Evolutionary conservation across 2,888 invertebrate species (phyloP), one percentile per base, ranked within the genome.

Genomic region (Alsophila aescularia): DNA sequence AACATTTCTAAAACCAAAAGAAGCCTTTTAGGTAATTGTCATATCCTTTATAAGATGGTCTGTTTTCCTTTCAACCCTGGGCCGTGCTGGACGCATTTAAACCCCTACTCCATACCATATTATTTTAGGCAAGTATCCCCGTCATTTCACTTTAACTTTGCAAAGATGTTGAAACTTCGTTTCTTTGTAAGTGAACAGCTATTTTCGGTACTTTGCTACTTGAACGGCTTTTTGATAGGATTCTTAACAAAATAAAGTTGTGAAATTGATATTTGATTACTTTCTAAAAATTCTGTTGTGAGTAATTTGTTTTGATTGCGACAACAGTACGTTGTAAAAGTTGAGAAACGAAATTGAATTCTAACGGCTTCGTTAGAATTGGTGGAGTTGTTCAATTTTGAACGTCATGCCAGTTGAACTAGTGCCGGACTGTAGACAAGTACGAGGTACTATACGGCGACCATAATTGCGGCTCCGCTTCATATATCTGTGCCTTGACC

Each of bases 151-250:
- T 62, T 58, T 32, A 60, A 58, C 34, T 58, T 59, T 12, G 12
- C 29, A 39, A 44, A 57, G 51, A 56, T 58, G 54, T 54, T 41
- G 48, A 53, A 60, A 64, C 55, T 60, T 62, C 45, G 47, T 51
- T 58, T 47, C 50, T 56, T 56, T 56, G 45, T 56, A 50, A 56
- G 50, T 52, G 56, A 45, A 53, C 47, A 45, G 37, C 45, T 47
- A 56, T 57, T 63, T 54, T 60, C 56, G 53, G 40, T 41, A 39
- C 47, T 53, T 45, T 18, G 27, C 43, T 54, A 60, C 41, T 63
- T 52, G 45, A 55, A 59, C 49, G 42, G 49, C 42, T 57, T 65
- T 58, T 57, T 60, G 51, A 61, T 60, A 58, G 58, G 59, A 58
- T 59, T 61, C 59, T 53, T 52, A 41, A 47, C 47, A 29, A 50